phyloP scores from a whole-genome alignment of 2,888 invertebrate species.

The Andrena bucephala region DNA sequence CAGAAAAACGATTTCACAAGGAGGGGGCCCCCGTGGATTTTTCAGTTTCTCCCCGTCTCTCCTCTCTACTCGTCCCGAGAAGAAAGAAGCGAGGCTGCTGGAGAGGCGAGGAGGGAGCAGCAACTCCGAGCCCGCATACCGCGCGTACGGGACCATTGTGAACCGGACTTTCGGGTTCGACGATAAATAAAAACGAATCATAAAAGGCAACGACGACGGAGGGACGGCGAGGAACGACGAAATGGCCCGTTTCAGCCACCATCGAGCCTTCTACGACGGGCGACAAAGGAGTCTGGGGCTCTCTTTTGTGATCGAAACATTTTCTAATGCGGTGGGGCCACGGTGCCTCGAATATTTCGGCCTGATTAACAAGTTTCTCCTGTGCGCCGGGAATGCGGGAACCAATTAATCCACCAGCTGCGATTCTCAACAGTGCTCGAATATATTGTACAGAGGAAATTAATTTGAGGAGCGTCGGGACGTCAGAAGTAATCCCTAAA shows the following conservation, averaged over 20 bases:
- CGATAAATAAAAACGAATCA: slow-evolving; percentile 65
- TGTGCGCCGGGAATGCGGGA: slow-evolving; percentile 39
- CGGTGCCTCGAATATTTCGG: slow-evolving; percentile 42
- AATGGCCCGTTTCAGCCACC: slow-evolving; percentile 55
- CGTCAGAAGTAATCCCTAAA: no score
- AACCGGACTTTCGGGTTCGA: slow-evolving; percentile 56
- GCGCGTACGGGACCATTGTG: slow-evolving; percentile 67
- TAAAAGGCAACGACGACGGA: slow-evolving; percentile 53
- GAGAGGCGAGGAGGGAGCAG: slow-evolving; percentile 45
- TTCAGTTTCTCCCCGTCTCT: slow-evolving; percentile 31
- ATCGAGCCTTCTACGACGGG: slow-evolving; percentile 27
- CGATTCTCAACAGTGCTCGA: not conserved
- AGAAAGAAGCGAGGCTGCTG: slow-evolving; percentile 2
- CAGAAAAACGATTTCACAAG: slow-evolving; percentile 60
- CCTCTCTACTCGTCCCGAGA: not conserved
- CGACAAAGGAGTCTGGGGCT: slow-evolving; percentile 45
- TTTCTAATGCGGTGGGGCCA: slow-evolving; percentile 38
- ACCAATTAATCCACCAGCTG: slow-evolving; percentile 47
- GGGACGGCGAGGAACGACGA: slow-evolving; percentile 60
- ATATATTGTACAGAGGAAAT: no score
- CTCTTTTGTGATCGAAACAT: slow-evolving; percentile 58
- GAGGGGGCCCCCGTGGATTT: slow-evolving; percentile 32
- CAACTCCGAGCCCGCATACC: slow-evolving; percentile 53
- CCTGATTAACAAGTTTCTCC: slow-evolving; percentile 46
- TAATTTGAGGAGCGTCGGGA: no score